A percentile compares a stretch with the other conserved stretches of the same genome.
Conservation (phyloP, 2,888 invertebrate genomes). For the Acronicta leporina region DNA sequence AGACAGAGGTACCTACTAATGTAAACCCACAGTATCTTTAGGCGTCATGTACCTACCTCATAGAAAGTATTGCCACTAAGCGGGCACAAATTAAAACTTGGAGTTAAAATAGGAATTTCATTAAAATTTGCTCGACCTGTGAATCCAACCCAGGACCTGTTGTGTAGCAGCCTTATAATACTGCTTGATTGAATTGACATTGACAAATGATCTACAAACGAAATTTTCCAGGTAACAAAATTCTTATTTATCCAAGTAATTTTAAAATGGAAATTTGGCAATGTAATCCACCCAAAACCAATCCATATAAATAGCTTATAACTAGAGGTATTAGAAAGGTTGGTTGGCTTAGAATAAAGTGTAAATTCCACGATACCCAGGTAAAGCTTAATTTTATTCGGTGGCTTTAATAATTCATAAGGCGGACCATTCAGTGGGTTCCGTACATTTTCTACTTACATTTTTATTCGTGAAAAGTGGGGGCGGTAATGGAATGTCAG, state of each 20-base stretch:
- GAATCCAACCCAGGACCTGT: too few relatives aligned
- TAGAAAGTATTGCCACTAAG: too few relatives aligned
- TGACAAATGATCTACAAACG: too few relatives aligned
- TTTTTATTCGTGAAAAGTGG: constrained; percentile 68
- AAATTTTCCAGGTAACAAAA: not conserved
- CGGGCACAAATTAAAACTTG: too few relatives aligned
- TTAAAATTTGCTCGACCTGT: too few relatives aligned
- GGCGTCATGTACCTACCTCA: too few relatives aligned
- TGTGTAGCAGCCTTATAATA: too few relatives aligned
- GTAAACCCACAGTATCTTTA: too few relatives aligned
- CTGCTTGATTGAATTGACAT: too few relatives aligned
- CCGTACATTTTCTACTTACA: constrained; percentile 69
- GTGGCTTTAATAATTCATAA: constrained; percentile 72
- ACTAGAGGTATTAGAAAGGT: constrained; percentile 40
- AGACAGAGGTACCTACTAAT: too few relatives aligned
- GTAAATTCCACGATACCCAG: constrained; percentile 52
- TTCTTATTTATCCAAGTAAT: not conserved
- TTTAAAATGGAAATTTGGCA: constrained; percentile 1
- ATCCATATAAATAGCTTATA: constrained; percentile 49
- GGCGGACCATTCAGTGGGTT: constrained; percentile 62
- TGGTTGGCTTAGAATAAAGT: constrained; percentile 50
- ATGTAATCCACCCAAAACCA: constrained; percentile 9
- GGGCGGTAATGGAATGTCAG: constrained; percentile 60
- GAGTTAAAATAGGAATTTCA: too few relatives aligned
- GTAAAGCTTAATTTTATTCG: constrained; percentile 67